Base-by-base conservation (phyloP, 2,797 vertebrate species). In the Glyptemys insculpta region DNA sequence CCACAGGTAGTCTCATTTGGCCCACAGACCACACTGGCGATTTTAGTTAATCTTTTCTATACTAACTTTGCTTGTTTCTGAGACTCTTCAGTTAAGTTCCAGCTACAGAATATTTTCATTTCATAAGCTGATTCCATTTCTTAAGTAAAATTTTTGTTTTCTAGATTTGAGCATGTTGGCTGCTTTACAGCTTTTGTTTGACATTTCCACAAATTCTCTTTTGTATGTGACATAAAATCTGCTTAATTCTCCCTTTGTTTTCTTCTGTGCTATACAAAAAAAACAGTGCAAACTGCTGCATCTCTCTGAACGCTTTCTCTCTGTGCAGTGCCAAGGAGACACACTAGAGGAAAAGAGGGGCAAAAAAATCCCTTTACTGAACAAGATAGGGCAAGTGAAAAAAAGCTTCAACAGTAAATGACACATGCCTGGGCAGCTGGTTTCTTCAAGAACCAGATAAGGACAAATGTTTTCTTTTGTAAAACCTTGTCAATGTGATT, bases 401-500 rank as follows among this genome's bases (percentile, higher is more conserved):
- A 96, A 94, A 31, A 85, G 9, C 19, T 12, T 9, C 76, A 49
- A 44, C 1, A 90, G 78, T 78, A 44, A 27, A 82, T 41, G 65
- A 80, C 78, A 79, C 76, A 56, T 94, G 94, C 95, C 78, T 52
- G 86, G 85, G 87, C 87, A 93, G 57, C 91, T 96, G 86, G 80
- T 82, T 16, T 84, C 92, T 93, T 96, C 62, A 81, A 90, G 80
- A 96, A 56, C n/a, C 54, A 82, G 91, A 92, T 82, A 90, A 95
- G 78, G 82, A 92, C 87, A 94, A 93, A 84, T 50, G 80, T 88
- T 94, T 90, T 91, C 62, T 90, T 91, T 92, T 93, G 89, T 87
- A 82, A 90, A 8, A 81, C 79, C 80, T 84, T 89, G 86, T 29
- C 92, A 95, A 97, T 90, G 84, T n/a, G 72, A 94, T 89, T 96